phyloP scores from a whole-genome alignment of 1,140 invertebrate species.

The Ctenoplectra terminalis region DNA sequence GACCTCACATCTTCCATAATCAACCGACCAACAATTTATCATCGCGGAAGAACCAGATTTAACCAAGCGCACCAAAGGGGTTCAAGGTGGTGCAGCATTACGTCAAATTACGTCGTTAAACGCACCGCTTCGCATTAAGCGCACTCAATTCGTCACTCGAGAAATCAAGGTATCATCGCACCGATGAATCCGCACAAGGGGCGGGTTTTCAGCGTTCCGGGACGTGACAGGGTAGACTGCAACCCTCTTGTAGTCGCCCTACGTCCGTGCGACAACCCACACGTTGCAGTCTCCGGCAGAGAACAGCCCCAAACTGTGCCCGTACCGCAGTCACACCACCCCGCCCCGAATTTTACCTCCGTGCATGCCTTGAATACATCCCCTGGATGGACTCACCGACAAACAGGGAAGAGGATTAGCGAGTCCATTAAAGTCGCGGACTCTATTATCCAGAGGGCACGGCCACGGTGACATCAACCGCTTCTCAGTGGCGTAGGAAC shows the following conservation, averaged over 20 bases:
- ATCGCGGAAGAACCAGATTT: not conserved
- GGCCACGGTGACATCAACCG: slow-evolving; percentile 81
- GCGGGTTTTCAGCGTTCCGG: slow-evolving; percentile 70
- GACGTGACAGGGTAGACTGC: slow-evolving; percentile 21
- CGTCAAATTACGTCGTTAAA: slow-evolving; percentile 57
- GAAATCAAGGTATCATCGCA: slow-evolving; percentile 83
- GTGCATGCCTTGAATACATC: slow-evolving; percentile 54
- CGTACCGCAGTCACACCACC: slow-evolving; percentile 67
- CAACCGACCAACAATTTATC: not conserved
- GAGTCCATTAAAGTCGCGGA: slow-evolving; percentile 84
- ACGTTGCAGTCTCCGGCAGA: slow-evolving; percentile 50
- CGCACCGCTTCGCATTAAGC: slow-evolving; percentile 53
- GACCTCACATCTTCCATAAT: not conserved
- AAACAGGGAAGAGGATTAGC: slow-evolving; percentile 83
- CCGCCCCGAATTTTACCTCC: slow-evolving; percentile 60
- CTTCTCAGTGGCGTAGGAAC: slow-evolving; percentile 70
- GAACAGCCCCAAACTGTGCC: slow-evolving; percentile 66
- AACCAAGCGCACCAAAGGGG: not conserved
- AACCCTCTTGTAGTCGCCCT: slow-evolving; percentile 11
- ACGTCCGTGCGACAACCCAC: slow-evolving; percentile 37
- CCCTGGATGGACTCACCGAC: slow-evolving; percentile 74
- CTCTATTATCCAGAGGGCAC: slow-evolving; percentile 82
- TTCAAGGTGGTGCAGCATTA: slow-evolving; percentile 41
- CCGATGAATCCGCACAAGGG: slow-evolving; percentile 81
- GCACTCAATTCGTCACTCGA: slow-evolving; percentile 81